Conservation (phyloP, 2,797 vertebrate species). For the Chaetodon trifasciatus region DNA sequence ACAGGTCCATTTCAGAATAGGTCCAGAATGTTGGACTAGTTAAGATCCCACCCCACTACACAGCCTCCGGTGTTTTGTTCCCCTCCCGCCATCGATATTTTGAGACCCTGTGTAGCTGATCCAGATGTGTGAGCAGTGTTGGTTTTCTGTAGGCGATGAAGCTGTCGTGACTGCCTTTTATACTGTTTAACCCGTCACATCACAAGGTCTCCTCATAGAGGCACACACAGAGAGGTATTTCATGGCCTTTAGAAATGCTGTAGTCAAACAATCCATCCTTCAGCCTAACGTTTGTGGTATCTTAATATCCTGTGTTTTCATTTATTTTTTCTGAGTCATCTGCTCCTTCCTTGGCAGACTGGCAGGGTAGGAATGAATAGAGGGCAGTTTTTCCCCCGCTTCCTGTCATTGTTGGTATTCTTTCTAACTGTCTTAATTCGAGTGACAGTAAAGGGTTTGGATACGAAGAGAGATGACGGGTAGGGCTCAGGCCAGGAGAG, state of each 20-base stretch:
- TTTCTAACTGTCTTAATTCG: slow-evolving; percentile 27
- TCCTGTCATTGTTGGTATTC: slow-evolving; percentile 66
- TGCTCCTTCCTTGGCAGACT: slow-evolving; percentile 64
- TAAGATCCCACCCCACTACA: background rate
- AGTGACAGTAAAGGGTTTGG: background rate
- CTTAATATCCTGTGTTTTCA: slow-evolving; percentile 72
- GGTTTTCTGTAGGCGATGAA: slow-evolving; percentile 22
- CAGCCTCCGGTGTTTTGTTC: background rate
- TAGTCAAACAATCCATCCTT: slow-evolving; percentile 22
- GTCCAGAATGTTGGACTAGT: background rate
- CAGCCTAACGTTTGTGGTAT: slow-evolving; percentile 34
- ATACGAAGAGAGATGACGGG: background rate
- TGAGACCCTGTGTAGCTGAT: slow-evolving; percentile 7
- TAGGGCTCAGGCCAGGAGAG: background rate
- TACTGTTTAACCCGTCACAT: slow-evolving; percentile 18
- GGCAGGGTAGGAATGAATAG: slow-evolving; percentile 44
- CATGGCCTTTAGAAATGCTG: slow-evolving; percentile 39
- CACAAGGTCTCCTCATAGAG: slow-evolving; percentile 16
- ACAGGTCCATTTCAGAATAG: background rate
- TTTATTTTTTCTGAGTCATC: slow-evolving; percentile 72
- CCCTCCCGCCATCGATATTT: slow-evolving; percentile 6
- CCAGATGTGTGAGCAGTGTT: slow-evolving; percentile 17
- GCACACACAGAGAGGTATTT: slow-evolving; percentile 37
- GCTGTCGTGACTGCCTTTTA: slow-evolving; percentile 5
- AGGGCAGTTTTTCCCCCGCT: slow-evolving; percentile 42